phyloP scores from a whole-genome alignment of 2,888 invertebrate species.

The Achlya flavicornis region DNA sequence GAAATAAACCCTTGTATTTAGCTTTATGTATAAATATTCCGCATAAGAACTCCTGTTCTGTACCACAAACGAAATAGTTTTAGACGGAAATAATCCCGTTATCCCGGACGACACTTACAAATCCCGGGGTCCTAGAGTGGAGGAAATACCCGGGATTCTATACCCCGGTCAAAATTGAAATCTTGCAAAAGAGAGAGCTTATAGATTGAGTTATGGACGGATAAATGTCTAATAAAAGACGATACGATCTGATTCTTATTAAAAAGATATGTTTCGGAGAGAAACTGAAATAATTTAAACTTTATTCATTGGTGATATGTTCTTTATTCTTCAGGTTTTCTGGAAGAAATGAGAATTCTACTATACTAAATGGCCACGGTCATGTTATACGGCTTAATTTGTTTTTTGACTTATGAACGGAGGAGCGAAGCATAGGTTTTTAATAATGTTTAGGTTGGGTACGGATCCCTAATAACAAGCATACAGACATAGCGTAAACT shows the following conservation, averaged over 20 bases:
- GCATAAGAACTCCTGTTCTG: neutral
- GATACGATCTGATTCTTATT: neutral
- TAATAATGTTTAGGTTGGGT: too few species aligned
- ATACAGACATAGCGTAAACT: neutral
- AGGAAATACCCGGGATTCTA: neutral
- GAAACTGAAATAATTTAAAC: neutral
- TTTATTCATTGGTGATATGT: neutral
- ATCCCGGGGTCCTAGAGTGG: neutral
- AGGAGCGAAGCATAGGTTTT: too few species aligned
- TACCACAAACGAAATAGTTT: constrained; percentile 13
- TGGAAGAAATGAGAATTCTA: too few species aligned
- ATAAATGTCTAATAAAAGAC: neutral
- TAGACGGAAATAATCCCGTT: constrained; percentile 13
- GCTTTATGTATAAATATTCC: constrained; percentile 8
- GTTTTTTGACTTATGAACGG: too few species aligned
- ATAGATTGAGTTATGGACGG: neutral
- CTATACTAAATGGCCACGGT: too few species aligned
- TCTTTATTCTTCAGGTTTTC: too few species aligned
- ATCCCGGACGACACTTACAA: constrained; percentile 10
- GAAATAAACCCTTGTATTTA: neutral
- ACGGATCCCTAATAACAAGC: neutral
- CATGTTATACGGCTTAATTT: too few species aligned
- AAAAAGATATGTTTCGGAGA: neutral
- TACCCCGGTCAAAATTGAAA: constrained; percentile 9
- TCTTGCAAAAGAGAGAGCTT: constrained; percentile 3